Conservation (phyloP, 2,113 vertebrate species). For the Saimiri boliviensis region DNA sequence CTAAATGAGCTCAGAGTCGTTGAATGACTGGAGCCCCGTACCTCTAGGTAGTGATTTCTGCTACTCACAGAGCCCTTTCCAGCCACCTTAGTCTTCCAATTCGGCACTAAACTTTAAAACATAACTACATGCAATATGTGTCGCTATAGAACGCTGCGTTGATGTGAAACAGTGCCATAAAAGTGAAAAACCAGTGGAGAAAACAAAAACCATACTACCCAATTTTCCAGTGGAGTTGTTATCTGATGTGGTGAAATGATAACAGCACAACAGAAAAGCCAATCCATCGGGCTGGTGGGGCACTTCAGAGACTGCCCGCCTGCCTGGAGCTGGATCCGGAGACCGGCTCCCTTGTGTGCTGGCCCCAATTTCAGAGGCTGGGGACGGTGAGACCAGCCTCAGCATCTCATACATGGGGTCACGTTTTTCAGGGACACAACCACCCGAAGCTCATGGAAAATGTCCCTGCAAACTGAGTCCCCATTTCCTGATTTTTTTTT, state of each 20-base stretch:
- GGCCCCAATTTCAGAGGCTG: neutral
- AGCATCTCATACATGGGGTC: neutral
- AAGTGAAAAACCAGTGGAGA: constrained; percentile 38
- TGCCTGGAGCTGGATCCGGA: neutral
- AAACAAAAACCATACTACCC: constrained; percentile 38
- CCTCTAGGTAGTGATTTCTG: neutral
- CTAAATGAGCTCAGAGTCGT: neutral
- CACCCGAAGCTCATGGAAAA: neutral
- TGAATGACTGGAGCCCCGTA: neutral
- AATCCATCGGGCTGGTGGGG: fast-evolving
- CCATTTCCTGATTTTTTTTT: neutral
- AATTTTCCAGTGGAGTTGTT: constrained; percentile 27
- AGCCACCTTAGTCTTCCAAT: neutral
- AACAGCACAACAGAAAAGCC: neutral
- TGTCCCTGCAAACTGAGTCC: neutral
- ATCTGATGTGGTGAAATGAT: constrained; percentile 38
- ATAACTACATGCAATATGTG: constrained; percentile 15
- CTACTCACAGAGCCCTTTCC: neutral
- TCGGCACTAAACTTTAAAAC: constrained; percentile 21
- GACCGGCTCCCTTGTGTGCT: neutral
- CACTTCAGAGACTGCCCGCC: neutral
- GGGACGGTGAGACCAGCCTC: neutral
- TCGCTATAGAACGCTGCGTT: constrained; percentile 36
- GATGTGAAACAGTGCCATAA: constrained; percentile 51
- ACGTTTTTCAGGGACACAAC: neutral